Evolutionary conservation across 2,888 invertebrate species (phyloP).

Genomic region (Syrphus vitripennis): DNA sequence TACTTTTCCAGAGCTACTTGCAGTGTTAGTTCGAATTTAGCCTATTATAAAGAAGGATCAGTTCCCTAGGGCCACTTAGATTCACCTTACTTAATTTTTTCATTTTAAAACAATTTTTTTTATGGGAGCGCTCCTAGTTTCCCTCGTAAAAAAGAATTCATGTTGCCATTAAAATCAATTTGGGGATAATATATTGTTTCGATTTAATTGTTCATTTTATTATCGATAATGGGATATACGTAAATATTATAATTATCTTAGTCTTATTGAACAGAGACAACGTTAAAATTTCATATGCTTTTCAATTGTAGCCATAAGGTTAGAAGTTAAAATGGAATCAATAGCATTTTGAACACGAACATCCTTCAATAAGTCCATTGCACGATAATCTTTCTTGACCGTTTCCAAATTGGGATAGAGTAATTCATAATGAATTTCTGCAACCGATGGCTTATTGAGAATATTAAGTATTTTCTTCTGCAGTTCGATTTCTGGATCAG

Average conservation of each 20-base stretch:
- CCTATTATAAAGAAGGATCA: no score
- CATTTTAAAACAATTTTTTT: no score
- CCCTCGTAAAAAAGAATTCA: no score
- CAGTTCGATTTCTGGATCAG: conserved; percentile 80
- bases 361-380: conserved; percentile 86
- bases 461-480: conserved; percentile 80
- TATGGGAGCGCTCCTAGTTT: no score
- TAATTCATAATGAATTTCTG: conserved; percentile 75
- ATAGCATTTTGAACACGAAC: conserved; percentile 90
- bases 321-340: conserved; percentile 84
- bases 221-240: no score
- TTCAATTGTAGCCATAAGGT: conserved; percentile 75
- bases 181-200: no score
- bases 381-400: conserved; percentile 79
- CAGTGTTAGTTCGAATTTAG: no score
- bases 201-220: no score
- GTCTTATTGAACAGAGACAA: background rate
- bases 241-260: background rate
- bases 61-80: no score
- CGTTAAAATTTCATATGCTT: conserved; percentile 75
- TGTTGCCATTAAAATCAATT: no score
- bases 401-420: conserved; percentile 77
- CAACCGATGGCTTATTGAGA: conserved; percentile 80
- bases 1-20: no score
- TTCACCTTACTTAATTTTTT: no score